Evolutionary conservation across 2,113 vertebrate species (phyloP).

Genomic region (Oxyruncus cristatus): DNA sequence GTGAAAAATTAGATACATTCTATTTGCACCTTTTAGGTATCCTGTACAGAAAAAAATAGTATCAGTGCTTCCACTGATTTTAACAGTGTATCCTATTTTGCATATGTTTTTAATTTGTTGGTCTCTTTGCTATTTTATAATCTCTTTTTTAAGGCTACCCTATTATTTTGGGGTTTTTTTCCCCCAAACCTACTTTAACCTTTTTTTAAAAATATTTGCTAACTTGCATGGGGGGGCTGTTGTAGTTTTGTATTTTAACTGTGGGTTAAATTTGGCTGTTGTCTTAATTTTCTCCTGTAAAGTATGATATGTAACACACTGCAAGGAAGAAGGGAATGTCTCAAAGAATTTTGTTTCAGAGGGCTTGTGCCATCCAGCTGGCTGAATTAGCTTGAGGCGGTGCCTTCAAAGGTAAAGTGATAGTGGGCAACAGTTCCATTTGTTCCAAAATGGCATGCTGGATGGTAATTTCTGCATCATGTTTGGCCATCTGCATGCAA

Average conservation of each 20-base stretch:
- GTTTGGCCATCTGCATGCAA: not conserved
- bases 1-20: not conserved
- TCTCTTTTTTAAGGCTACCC: not conserved
- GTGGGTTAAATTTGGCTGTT: not conserved
- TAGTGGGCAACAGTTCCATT: not conserved
- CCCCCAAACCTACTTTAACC: not conserved
- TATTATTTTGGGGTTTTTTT: not conserved
- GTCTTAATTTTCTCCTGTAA: not conserved
- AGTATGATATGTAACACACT: not conserved
- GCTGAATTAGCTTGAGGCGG: not conserved
- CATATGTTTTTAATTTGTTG: not conserved
- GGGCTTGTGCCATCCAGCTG: fast-evolving
- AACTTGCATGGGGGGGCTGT: not conserved
- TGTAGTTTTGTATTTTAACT: not conserved
- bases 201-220: not conserved
- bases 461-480: not conserved
- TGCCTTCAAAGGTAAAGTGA: not conserved
- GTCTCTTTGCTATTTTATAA: not conserved
- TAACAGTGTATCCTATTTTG: not conserved
- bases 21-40: not conserved
- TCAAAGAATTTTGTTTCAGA: not conserved
- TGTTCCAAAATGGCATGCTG: not conserved
- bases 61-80: not conserved
- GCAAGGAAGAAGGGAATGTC: not conserved
- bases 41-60: not conserved